Base-by-base conservation (phyloP, 2,888 invertebrate genomes). In the Pherbina coryleti region DNA sequence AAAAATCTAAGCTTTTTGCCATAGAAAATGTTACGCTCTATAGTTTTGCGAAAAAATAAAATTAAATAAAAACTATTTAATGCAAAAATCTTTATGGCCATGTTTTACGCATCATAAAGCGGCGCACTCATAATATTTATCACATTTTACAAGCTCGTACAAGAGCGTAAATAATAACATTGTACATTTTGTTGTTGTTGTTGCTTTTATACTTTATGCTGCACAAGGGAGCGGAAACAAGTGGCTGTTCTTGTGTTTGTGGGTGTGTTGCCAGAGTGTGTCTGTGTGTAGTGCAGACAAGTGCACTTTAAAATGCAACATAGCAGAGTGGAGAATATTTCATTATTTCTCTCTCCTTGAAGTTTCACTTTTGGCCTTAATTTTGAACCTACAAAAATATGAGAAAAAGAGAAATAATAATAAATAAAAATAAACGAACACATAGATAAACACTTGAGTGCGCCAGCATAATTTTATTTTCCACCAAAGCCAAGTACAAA, bases 81-180 rank as follows among this genome's bases (percentile, higher is more conserved):
- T 86, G 85, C 84, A 81, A 80, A 79, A 80, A 85, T 85, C 85
- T 85, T 85, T 85, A 85, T 86, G 86, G 86, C 85, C 84, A 82
- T 86, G 86, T 85, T 85, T 85, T 86, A 84, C 86, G 85, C 86
- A 84, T 86, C 86, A 85, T 85, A 86, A 85, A 85, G 84, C 72
- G 70, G 17, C 28, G 57, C 44, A 57, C 72, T 62, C 64, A 64
- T 49, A 66, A 74, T 74, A 74, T 74, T 74, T 74, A 74, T 74
- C 62, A 74, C 49, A 62, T 73, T 73, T 62, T 62, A 71, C 34
- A 31, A 66, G 22, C 57, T 60, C 25, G 55, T 55, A 60, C 28
- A 31, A 11, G 5, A 34, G 34, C 55, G 57, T 60, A 72, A 72
- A 72, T 72, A 37, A 31, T 37, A 71, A 53, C 11, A 22, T 72